Percentiles rank a stretch among this genome's conserved stretches.
phyloP scores from a whole-genome alignment of 2,113 vertebrate species.

The Vanacampus margaritifer region DNA sequence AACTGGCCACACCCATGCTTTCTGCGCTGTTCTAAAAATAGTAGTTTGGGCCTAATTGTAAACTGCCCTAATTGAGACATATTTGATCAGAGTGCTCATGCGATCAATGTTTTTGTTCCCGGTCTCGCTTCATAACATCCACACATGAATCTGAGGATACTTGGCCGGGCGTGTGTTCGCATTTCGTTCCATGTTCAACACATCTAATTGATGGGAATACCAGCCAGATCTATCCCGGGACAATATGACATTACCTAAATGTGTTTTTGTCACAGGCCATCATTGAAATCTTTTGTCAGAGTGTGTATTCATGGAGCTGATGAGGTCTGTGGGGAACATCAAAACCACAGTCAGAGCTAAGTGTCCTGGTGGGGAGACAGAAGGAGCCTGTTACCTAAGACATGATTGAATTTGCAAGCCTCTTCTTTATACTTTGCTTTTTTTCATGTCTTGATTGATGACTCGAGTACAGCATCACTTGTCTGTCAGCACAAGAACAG shows the following conservation, averaged over 20 bases:
- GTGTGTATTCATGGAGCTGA: conserved; percentile 6
- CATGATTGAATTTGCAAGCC: conserved; percentile 46
- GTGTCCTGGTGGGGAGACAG: conserved; percentile 17
- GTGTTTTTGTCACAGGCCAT: neutral
- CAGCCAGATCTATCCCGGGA: conserved; percentile 4
- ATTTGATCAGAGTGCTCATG: conserved; percentile 37
- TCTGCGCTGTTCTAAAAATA: too few species aligned
- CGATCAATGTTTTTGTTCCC: conserved; percentile 51
- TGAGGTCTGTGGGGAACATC: neutral
- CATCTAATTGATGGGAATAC: neutral
- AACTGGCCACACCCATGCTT: too few species aligned
- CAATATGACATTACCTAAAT: neutral
- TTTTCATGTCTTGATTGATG: conserved; percentile 22
- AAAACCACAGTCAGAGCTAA: conserved; percentile 13
- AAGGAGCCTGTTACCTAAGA: conserved; percentile 33
- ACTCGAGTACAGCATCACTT: conserved; percentile 29
- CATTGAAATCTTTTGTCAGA: neutral
- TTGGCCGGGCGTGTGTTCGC: neutral
- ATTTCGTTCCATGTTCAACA: conserved; percentile 16
- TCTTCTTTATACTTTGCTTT: conserved; percentile 20
- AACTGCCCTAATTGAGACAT: conserved; percentile 7
- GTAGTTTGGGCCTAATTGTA: too few species aligned
- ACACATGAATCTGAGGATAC: conserved; percentile 17
- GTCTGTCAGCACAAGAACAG: conserved; percentile 24
- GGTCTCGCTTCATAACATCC: conserved; percentile 11